Percentiles rank a stretch among this genome's conserved stretches.
phyloP scores from a whole-genome alignment of 2,797 vertebrate genomes.

The Uromys caudimaculatus region DNA sequence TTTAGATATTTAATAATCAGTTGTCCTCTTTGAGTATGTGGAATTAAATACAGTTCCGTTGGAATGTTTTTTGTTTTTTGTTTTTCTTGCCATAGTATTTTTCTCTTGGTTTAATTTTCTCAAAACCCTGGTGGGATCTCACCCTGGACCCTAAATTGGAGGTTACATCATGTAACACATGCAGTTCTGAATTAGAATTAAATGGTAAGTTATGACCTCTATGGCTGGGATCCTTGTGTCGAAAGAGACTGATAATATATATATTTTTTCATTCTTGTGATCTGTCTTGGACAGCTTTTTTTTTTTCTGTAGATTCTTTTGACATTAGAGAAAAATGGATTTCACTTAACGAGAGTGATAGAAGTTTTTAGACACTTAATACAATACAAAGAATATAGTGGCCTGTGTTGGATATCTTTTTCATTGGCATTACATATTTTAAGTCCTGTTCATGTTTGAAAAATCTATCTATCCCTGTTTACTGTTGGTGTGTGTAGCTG shows the following conservation, averaged over 20 bases:
- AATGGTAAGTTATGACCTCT: neutral
- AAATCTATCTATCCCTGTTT: neutral
- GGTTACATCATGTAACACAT: neutral
- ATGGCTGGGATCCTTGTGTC: neutral
- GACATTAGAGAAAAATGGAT: neutral
- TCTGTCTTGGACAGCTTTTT: neutral
- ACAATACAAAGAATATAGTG: neutral
- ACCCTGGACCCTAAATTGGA: neutral
- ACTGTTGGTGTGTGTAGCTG: neutral
- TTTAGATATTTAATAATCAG: neutral
- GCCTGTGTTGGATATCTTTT: neutral
- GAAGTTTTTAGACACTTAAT: neutral
- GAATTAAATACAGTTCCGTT: neutral
- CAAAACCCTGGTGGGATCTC: neutral
- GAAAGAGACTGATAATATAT: neutral
- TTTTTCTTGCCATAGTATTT: neutral
- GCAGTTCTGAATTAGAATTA: neutral
- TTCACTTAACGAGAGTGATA: neutral
- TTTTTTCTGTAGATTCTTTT: neutral
- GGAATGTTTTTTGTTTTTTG: neutral
- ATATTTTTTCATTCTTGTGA: neutral
- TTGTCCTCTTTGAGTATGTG: neutral
- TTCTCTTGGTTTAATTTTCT: constrained; percentile 4
- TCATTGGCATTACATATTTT: neutral
- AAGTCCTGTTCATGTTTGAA: neutral